Conservation (phyloP, 2,888 invertebrate species). For the Ectobius pallidus region DNA sequence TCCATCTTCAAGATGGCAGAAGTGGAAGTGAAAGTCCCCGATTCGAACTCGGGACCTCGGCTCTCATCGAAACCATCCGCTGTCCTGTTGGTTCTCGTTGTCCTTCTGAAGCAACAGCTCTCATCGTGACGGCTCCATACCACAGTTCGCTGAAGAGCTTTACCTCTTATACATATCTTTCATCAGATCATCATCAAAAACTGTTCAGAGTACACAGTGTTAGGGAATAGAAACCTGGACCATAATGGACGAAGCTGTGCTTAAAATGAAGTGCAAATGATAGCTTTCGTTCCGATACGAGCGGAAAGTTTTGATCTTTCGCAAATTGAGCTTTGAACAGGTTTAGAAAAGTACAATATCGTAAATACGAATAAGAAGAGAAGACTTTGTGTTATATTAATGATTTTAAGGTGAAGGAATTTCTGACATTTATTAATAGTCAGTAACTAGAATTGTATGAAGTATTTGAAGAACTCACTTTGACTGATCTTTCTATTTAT, state of each 20-base stretch:
- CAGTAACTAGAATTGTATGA: slow-evolving; percentile 11
- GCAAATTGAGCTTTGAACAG: slow-evolving; percentile 38
- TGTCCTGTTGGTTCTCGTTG: not conserved
- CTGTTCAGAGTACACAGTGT: not conserved
- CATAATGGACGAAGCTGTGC: too few species aligned
- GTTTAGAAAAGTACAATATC: slow-evolving; percentile 17
- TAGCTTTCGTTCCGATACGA: not conserved
- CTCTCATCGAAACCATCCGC: slow-evolving; percentile 6
- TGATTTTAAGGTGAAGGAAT: not conserved
- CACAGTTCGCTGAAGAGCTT: not conserved
- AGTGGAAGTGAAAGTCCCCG: slow-evolving; percentile 84
- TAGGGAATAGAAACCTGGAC: not conserved
- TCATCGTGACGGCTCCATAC: slow-evolving; percentile 34
- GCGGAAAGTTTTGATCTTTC: not conserved
- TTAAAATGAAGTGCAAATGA: too few species aligned
- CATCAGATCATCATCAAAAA: not conserved
- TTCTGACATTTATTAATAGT: not conserved
- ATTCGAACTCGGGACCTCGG: slow-evolving; percentile 56
- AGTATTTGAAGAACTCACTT: not conserved
- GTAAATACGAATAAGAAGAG: too few species aligned
- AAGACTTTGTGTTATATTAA: slow-evolving; percentile 6
- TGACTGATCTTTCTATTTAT: not conserved
- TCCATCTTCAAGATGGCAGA: slow-evolving; percentile 93
- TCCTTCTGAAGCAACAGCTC: not conserved
- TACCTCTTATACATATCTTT: slow-evolving; percentile 20